Evolutionary conservation across 2,797 vertebrate species (phyloP), one percentile per base, ranked within the genome.

Genomic region (Anabas testudineus): DNA sequence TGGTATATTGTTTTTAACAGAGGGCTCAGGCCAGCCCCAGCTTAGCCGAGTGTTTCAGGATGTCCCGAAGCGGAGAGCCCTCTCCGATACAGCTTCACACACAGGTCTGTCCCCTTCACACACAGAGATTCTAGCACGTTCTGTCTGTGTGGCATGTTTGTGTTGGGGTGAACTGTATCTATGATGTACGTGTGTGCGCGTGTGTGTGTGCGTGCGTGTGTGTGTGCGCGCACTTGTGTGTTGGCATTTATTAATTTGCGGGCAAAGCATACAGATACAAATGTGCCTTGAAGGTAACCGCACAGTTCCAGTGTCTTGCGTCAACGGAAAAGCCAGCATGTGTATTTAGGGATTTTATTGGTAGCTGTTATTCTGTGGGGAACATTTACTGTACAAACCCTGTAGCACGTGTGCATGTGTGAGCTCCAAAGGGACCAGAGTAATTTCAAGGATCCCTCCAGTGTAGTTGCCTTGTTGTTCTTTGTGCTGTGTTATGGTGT

Each of bases 21-120:
- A 98, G 95, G 96, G 96, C 96, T 97, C 97, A 96, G 97, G 97
- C 96, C 97, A 97, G 96, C 97, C 96, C 95, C 96, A 91, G 91
- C 92, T 98, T 96, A 97, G 95, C 96, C 95, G 96, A 95, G 92
- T 97, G 95, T 97, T 97, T 97, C 97, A 98, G 95, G 97, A 98
- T 95, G 95, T 94, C 94, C 96, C 97, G 96, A 98, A 97, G 95
- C 96, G 96, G 96, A 97, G 96, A 97, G 94, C 95, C 96, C 94
- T 94, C 95, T 96, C 96, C 90, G 95, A 97, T 96, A 96, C 96
- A 95, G 95, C 94, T 94, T 97, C 92, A 93, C 95, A 96, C 95
- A 95, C 96, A 97, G 96, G 96, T 96, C 95, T 95, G 95, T 95
- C 95, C 94, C 95, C 94, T 95, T 94, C 95, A 94, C 94, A 87